Base-by-base conservation (phyloP, 35 echinoderm and acorn worm species). In the Patiria miniata region DNA sequence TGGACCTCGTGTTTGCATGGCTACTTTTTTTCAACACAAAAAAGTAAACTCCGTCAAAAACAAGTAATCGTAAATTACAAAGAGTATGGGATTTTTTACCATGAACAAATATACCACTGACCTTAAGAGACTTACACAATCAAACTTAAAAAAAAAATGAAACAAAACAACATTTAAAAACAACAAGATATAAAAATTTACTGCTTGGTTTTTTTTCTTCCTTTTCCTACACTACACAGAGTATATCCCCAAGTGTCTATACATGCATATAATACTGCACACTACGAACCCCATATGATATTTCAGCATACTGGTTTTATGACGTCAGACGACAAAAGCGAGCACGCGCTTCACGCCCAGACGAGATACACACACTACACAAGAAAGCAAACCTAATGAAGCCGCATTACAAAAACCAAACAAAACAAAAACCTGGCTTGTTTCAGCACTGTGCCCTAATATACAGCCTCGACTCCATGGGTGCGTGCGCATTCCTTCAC, bases 251-350 rank as follows among this genome's bases (percentile, higher is more conserved):
- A 26, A 9, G 2, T 9, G 6, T n/a, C 65, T 73, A 73, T 36
- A 47, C 34, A 73, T 73, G 65, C 65, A 30, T 32, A 26, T 18
- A 14, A 73, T 12, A 73, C 65, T 73, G 65, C 29, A 73, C 15
- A 10, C 65, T 73, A 73, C 65, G 6, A 32, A 32, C 26, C 57
- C 65, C 65, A 47, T 47, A 6, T 47, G 42, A 6, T 73, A 73
- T 73, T 73, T 73, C 65, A 73, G 65, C 65, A 73, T 73, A 73
- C 65, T 73, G 65, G 65, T 47, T 47, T 73, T 14, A 28, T 10
- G 15, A 34, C 26, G 65, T 16, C 65, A 6, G 65, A 73, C 26
- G 29, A 69, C 42, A 47, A 47, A 12, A 68, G 30, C 60, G 34
- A 34, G 26, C 26, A 73, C 26, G 14, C 26, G 23, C n/a, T 2